Conservation (phyloP, 1,140 invertebrate species). For the Diploscapter pachys region DNA sequence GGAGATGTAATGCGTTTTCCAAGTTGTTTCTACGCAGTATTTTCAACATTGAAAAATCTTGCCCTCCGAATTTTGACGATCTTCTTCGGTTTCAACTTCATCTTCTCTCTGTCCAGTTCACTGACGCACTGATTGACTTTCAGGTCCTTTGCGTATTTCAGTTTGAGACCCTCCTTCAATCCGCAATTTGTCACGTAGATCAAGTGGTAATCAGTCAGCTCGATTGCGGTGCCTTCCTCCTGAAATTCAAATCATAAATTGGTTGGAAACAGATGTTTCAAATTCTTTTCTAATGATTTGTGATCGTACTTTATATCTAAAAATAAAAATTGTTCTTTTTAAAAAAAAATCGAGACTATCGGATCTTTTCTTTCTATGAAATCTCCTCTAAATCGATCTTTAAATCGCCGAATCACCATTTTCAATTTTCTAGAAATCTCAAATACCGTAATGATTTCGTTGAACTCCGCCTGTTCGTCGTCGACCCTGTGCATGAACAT, state of each 20-base stretch:
- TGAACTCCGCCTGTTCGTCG: slow-evolving; percentile 32
- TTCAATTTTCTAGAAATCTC: neutral
- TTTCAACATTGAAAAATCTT: slow-evolving; percentile 2
- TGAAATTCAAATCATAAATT: slow-evolving; percentile 7
- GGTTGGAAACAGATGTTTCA: neutral
- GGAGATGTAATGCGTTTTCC: neutral
- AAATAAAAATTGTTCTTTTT: slow-evolving; percentile 11
- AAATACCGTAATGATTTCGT: slow-evolving; percentile 12
- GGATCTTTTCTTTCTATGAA: neutral
- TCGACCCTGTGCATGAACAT: slow-evolving; percentile 37
- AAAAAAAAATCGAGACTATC: neutral
- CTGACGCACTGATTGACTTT: slow-evolving; percentile 16
- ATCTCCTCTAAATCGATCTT: too few species aligned
- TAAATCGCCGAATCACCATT: too few species aligned
- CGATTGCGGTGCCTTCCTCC: slow-evolving; percentile 18
- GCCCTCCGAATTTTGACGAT: slow-evolving; percentile 22
- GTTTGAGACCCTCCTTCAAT: slow-evolving; percentile 8
- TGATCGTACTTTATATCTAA: too few species aligned
- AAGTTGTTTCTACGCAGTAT: neutral
- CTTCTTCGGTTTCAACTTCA: slow-evolving; percentile 11
- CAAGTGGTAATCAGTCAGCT: slow-evolving; percentile 38
- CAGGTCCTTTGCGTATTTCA: slow-evolving; percentile 1
- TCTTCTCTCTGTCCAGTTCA: neutral
- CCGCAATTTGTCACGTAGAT: slow-evolving; percentile 37
- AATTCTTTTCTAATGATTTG: neutral